Base-by-base conservation (phyloP, 2,797 vertebrate genomes). In the Sebastes cheni region DNA sequence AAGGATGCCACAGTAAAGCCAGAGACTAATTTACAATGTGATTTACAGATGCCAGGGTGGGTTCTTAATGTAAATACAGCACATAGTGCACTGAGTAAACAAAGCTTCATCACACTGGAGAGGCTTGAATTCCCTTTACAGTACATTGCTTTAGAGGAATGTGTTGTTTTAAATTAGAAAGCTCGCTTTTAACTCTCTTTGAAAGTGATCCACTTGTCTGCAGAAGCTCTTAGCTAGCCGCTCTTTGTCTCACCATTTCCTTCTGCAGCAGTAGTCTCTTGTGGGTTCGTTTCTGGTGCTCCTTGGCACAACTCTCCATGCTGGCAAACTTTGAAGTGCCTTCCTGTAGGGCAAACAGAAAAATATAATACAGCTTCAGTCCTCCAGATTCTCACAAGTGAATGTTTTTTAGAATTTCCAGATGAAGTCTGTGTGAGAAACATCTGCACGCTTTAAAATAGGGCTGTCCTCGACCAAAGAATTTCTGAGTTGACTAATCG, bases 281-380 rank as follows among this genome's bases (percentile, higher is more conserved):
- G 93, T 98, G 97, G 4, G 97, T 97, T 72, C 96, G 97, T 78
- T 98, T 99, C 95, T 99, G 98, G 85, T 98, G 98, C 88, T 99
- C 97, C 79, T 98, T 99, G 91, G 97, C 97, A 9, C 95, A 96
- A 82, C 97, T 97, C 88, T 98, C 97, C 87, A 97, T 86, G 90
- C 97, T 98, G 1, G 97, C 98, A 93, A 99, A 99, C 92, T 99
- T 99, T 77, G 98, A 99, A 68, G 98, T 99, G 81, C 97, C 97
- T 95, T 99, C 98, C 98, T 99, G 93, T 42, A 64, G 86, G 62
- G 39, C 55, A 67, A 86, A 83, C 6, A 59, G 8, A 72, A 34
- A 70, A 52, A 59, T 67, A 59, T 64, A 69, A 72, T 12, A 14
- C 27, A 80, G 64, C 58, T 61, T 76, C n/a, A 66, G 79, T 66